Base-by-base conservation (phyloP, 2,113 vertebrate genomes). In the Ptychochromis oligacanthus region DNA sequence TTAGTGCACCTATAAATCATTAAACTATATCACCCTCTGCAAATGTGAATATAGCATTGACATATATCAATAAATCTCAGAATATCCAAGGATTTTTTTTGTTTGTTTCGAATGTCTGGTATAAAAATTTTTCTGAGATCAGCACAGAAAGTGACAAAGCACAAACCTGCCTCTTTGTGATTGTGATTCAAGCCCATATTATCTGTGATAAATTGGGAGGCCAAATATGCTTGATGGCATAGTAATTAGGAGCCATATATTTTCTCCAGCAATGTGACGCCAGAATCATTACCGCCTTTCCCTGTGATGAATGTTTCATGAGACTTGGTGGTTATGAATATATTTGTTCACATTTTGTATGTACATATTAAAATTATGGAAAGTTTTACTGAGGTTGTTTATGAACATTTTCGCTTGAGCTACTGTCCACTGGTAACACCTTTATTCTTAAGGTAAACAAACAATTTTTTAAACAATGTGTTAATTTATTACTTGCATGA, bases 241-340 rank as follows among this genome's bases (percentile, higher is more conserved):
- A 34, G 89, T 92, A 90, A 94, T 93, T 92, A 91, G 77, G 62
- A 89, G 82, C 75, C 81, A 93, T 93, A 90, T 88, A 92, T 93
- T 91, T 91, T 89, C 83, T 81, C 2, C 15, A 58, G 86, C 80
- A 78, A 70, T 77, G 75, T 79, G 80, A 86, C 18, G 82, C 80
- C 77, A 75, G 78, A 80, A 82, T 90, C 92, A 93, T 92, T 93
- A 91, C 77, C 1, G 18, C 79, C 59, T 55, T 84, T 92, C 61
- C 55, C 72, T 38, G 60, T 86, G 88, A 92, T 94, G 83, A 93
- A 94, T 94, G 84, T 92, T 92, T 93, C 89, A 92, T 91, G 86
- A 93, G 91, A 65, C 82, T 81, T 57, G 64, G 82, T 65, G 75
- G 74, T 77, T 88, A 81, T 92, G 87, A 92, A 93, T 92, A 87